Percentiles rank a stretch among this genome's conserved stretches.
These are phyloP conservation scores for Peromyscus leucopus DNA, from an alignment of 2,113 vertebrate species.

Conservation along the genomic window DNA sequence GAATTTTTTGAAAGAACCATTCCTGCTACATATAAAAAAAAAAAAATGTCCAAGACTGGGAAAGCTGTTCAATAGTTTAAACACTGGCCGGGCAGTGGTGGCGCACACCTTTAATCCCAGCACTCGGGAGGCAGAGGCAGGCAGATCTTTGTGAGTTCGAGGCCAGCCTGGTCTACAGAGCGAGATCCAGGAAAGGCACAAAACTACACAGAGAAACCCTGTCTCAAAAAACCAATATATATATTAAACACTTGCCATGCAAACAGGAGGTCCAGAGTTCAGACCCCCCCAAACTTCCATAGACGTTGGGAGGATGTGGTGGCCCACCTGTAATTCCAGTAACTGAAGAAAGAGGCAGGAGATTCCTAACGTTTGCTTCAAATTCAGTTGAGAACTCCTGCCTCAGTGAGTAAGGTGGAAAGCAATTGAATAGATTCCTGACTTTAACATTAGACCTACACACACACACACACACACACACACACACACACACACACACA, in stretches of 20 bases:
- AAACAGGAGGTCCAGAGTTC: background rate
- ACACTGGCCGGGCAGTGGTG: no score
- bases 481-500: background rate
- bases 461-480: background rate
- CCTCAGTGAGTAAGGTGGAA: background rate
- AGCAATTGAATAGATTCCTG: background rate
- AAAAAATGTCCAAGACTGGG: background rate
- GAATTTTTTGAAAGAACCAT: background rate
- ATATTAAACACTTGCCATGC: background rate
- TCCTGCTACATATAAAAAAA: background rate
- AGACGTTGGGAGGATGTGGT: background rate
- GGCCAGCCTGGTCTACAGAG: no score
- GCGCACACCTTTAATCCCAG: no score
- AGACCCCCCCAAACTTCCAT: background rate
- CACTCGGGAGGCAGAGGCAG: no score
- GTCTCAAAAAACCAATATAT: no score
- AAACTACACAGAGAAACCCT: no score
- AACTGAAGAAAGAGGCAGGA: background rate
- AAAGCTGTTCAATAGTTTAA: background rate
- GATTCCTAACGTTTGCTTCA: background rate
- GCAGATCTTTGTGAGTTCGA: no score
- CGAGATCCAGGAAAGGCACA: no score
- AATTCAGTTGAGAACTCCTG: background rate
- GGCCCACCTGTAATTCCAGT: background rate
- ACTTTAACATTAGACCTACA: background rate